Conservation (phyloP, 2,888 invertebrate species). For the Heteropelma amictum region DNA sequence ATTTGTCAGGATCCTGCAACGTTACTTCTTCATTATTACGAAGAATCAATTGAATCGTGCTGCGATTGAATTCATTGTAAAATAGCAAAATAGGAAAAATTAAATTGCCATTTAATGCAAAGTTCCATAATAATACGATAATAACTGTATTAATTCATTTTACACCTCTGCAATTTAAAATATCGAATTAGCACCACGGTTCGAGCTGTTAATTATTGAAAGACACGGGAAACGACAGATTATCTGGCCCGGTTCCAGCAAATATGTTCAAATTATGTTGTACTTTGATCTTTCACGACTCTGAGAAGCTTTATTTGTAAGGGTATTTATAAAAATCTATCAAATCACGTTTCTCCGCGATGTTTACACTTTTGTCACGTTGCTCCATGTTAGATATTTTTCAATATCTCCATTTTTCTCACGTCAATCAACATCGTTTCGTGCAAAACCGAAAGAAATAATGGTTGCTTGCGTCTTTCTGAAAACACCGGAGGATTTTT, state of each 20-base stretch:
- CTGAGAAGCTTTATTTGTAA: background rate
- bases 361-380: too few relatives aligned
- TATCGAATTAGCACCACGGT: background rate
- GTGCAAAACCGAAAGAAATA: background rate
- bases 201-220: constrained; percentile 21
- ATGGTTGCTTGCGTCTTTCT: background rate
- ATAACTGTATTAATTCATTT: background rate
- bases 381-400: too few relatives aligned
- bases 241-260: constrained; percentile 25
- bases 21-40: too few relatives aligned
- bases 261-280: constrained; percentile 39
- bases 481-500: too few relatives aligned
- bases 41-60: background rate
- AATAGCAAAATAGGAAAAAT: background rate
- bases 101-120: background rate
- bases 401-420: too few relatives aligned
- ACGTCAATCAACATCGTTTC: too few relatives aligned
- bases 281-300: constrained; percentile 13
- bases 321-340: constrained; percentile 38
- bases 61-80: background rate
- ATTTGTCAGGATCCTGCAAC: too few relatives aligned
- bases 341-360: too few relatives aligned
- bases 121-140: too few relatives aligned
- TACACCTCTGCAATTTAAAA: background rate
- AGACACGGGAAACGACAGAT: constrained; percentile 1